Evolutionary conservation across 2,888 invertebrate genomes (phyloP).

Genomic region (Zygogramma bicolorata): DNA sequence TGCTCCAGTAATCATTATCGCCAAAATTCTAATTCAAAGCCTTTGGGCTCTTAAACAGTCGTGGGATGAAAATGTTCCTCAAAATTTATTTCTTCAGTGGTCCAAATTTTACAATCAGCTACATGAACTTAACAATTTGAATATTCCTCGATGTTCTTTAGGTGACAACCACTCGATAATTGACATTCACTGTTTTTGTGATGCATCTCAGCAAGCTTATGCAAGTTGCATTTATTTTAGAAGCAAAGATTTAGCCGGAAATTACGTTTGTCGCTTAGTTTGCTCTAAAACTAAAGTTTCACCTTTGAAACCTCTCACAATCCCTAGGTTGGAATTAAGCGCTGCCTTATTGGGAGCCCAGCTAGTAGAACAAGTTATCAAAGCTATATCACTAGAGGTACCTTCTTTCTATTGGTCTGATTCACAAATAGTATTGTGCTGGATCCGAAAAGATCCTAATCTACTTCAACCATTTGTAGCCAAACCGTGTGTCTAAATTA

Average conservation of each 20-base stretch:
- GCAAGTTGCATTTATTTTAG: conserved; percentile 16
- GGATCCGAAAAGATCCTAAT: conserved; percentile 11
- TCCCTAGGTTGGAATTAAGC: conserved; percentile 32
- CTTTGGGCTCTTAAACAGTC: conserved; percentile 12
- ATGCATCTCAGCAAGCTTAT: conserved; percentile 18
- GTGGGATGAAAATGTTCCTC: conserved; percentile 19
- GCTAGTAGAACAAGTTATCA: conserved; percentile 16
- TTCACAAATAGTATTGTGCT: conserved; percentile 12
- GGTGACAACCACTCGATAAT: not conserved
- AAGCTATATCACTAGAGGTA: not conserved
- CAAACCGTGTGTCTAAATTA: conserved; percentile 12
- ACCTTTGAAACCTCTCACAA: conserved; percentile 30
- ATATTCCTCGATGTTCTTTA: conserved; percentile 11
- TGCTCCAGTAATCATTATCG: conserved; percentile 12
- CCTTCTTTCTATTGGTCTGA: conserved; percentile 20
- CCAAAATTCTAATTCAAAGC: conserved; percentile 22
- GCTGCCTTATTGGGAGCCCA: conserved; percentile 25
- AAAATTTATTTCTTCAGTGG: not conserved
- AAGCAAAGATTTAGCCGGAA: not conserved
- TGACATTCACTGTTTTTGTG: conserved; percentile 20
- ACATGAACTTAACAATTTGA: conserved; percentile 9
- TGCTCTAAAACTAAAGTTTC: conserved; percentile 34
- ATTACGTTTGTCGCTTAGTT: conserved; percentile 10
- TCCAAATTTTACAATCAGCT: conserved; percentile 8
- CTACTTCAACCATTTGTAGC: conserved; percentile 11